A percentile compares a stretch with the other conserved stretches of the same genome.
Conservation (phyloP, 2,888 invertebrate genomes). For the Drosophila eohydei region DNA sequence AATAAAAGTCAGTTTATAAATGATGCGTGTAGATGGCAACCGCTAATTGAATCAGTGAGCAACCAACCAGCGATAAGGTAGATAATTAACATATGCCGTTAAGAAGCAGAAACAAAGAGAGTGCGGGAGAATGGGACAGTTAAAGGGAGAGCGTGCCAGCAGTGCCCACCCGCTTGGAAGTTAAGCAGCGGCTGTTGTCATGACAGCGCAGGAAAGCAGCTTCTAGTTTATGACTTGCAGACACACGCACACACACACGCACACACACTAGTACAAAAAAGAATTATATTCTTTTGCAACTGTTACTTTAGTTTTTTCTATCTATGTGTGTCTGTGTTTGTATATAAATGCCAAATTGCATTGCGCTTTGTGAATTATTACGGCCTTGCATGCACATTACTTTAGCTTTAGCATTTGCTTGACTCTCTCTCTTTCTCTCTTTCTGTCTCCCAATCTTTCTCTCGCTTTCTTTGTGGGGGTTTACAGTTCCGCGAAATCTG, state of each 20-base stretch:
- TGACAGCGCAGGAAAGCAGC: constrained; percentile 38
- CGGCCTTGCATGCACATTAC: constrained; percentile 56
- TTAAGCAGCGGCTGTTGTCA: constrained; percentile 37
- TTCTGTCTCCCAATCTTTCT: background rate
- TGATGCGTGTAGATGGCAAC: constrained; percentile 59
- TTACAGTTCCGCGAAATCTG: constrained; percentile 65
- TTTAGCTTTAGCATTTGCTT: constrained; percentile 31
- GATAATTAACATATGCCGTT: constrained; percentile 63
- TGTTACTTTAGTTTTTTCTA: constrained; percentile 13
- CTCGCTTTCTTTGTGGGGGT: constrained; percentile 1
- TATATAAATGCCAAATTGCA: constrained; percentile 62
- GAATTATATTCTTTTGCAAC: constrained; percentile 28
- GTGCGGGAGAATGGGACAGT: background rate
- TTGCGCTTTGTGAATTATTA: constrained; percentile 61
- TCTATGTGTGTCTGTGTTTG: constrained; percentile 17
- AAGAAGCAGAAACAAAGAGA: background rate
- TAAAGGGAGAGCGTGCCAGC: constrained; percentile 1
- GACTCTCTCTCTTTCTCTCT: background rate
- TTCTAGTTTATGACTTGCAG: constrained; percentile 48
- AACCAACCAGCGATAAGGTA: constrained; percentile 48
- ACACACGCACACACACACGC: constrained; percentile 8
- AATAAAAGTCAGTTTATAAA: constrained; percentile 42
- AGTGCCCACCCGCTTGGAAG: constrained; percentile 32
- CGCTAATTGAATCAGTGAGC: constrained; percentile 75
- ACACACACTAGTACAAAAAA: constrained; percentile 3